These are phyloP conservation scores for Acanthoscelides obtectus DNA, from an alignment of 2,888 invertebrate genomes.

Conservation along the genomic window DNA sequence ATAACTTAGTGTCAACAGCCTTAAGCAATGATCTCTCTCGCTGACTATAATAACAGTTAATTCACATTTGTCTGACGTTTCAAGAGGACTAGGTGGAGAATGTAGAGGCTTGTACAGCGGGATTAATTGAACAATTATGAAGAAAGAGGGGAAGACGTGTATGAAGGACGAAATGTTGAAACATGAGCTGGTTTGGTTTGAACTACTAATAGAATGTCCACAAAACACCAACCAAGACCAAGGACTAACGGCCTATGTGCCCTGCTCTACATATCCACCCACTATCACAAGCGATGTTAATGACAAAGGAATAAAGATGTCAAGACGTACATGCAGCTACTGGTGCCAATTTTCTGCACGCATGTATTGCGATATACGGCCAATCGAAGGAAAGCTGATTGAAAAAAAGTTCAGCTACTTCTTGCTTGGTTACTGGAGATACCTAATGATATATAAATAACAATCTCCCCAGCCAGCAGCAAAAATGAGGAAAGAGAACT, in stretches of 20 bases:
- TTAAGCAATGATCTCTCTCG: no score
- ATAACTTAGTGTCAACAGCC: no score
- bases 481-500: slow-evolving; percentile 23
- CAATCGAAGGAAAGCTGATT: background rate
- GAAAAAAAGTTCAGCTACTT: background rate
- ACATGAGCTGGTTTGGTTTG: no score
- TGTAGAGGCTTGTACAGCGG: no score
- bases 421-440: slow-evolving; percentile 1
- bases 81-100: no score
- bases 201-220: no score
- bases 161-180: no score
- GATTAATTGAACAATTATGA: no score
- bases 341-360: background rate
- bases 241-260: background rate
- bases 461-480: slow-evolving; percentile 11
- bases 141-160: no score
- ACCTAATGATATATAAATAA: slow-evolving; percentile 15
- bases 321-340: background rate
- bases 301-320: background rate
- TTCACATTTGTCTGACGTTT: no score
- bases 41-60: no score
- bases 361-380: background rate
- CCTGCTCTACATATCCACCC: background rate
- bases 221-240: no score
- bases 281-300: background rate